Conservation (phyloP, 1,140 invertebrate genomes). For the Steinernema feltiae region DNA sequence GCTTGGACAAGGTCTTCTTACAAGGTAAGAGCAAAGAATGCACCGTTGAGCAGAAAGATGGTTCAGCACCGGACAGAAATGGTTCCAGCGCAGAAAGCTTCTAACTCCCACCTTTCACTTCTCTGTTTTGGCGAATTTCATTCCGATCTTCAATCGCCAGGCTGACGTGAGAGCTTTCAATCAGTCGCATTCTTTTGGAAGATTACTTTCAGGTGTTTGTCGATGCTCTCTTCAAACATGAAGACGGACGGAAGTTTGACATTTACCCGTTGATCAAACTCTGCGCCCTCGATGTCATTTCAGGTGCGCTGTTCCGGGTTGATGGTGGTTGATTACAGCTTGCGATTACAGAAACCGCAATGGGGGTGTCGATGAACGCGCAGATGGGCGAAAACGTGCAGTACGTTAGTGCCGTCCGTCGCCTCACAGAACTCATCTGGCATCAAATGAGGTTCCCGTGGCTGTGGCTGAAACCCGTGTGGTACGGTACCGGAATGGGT, state of each 20-base stretch:
- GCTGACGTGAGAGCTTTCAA: constrained; percentile 59
- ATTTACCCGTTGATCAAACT: background rate
- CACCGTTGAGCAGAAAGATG: background rate
- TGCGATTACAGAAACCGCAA: constrained; percentile 66
- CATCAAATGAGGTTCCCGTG: constrained; percentile 63
- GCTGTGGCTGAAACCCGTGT: constrained; percentile 17
- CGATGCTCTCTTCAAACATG: constrained; percentile 62
- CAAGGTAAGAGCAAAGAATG: constrained; percentile 61
- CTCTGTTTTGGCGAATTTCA: constrained; percentile 74
- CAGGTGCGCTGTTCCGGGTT: background rate
- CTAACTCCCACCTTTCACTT: constrained; percentile 81
- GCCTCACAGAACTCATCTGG: constrained; percentile 59
- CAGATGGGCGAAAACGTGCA: constrained; percentile 67
- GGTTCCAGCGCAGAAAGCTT: constrained; percentile 72
- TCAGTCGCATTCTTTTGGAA: background rate
- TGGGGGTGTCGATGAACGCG: constrained; percentile 70
- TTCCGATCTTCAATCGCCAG: constrained; percentile 73
- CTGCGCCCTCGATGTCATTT: background rate
- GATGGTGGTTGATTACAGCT: constrained; percentile 59
- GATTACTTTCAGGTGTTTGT: constrained; percentile 61
- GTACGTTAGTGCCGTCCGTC: constrained; percentile 71
- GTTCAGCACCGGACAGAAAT: constrained; percentile 69
- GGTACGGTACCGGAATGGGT: constrained; percentile 12
- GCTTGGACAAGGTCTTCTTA: constrained; percentile 77
- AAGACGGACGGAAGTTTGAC: background rate